Evolutionary conservation across 1,140 invertebrate genomes (phyloP).

Genomic region (Leptinotarsa defecta): DNA sequence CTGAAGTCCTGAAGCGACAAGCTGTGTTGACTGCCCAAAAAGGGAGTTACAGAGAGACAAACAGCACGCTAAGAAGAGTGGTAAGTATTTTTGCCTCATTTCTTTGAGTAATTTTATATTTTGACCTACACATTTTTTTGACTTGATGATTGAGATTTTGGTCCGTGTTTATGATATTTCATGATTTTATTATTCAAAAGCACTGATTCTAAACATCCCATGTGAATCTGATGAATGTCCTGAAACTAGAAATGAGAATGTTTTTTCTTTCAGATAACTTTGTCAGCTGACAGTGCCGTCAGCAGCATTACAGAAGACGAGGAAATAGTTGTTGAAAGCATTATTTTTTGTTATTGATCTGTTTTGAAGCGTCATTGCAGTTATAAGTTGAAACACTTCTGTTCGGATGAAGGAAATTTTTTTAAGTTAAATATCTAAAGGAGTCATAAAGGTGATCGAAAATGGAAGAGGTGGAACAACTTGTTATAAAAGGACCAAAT

Average conservation of each 20-base stretch:
- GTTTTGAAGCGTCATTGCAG: too few relatives aligned
- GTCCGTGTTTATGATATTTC: slow-evolving; percentile 44
- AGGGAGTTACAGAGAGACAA: slow-evolving; percentile 62
- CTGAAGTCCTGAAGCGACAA: slow-evolving; percentile 80
- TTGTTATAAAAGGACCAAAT: too few relatives aligned
- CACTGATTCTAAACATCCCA: slow-evolving; percentile 20
- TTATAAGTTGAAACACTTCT: too few relatives aligned
- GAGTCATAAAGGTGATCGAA: too few relatives aligned
- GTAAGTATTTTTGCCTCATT: slow-evolving; percentile 59
- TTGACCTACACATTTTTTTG: neutral
- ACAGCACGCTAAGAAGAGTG: slow-evolving; percentile 68
- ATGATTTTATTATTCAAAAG: slow-evolving; percentile 39
- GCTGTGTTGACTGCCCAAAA: slow-evolving; percentile 71
- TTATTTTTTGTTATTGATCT: too few relatives aligned
- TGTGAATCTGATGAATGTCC: neutral
- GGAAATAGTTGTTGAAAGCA: slow-evolving; percentile 59
- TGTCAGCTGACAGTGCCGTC: slow-evolving; percentile 58
- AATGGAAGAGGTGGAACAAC: too few relatives aligned
- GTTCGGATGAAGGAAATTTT: too few relatives aligned
- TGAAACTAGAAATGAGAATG: neutral
- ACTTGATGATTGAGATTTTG: slow-evolving; percentile 32
- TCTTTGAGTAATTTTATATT: too few relatives aligned
- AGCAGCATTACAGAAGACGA: slow-evolving; percentile 60
- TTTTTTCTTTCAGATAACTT: slow-evolving; percentile 58
- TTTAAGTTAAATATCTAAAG: too few relatives aligned